Percentiles rank a stretch among this genome's conserved stretches.
These are phyloP conservation scores for Drosophila athabasca DNA, from an alignment of 1,140 invertebrate species.

Conservation along the genomic window DNA sequence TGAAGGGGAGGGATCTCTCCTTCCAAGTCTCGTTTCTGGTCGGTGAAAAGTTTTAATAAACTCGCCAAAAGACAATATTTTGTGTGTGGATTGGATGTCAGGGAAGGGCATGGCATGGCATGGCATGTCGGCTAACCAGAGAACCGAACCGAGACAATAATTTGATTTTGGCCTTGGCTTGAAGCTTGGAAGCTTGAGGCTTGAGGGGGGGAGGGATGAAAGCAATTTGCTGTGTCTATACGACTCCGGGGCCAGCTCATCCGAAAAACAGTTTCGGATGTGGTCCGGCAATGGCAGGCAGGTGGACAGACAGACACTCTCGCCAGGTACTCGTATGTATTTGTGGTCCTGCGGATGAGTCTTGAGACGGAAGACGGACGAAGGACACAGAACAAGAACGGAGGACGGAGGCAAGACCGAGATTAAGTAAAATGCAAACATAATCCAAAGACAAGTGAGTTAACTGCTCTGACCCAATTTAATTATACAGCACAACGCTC, in stretches of 20 bases:
- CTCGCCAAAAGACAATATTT: conserved; percentile 72
- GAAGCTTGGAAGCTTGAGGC: neutral
- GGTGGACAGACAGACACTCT: no score
- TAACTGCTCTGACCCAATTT: conserved; percentile 80
- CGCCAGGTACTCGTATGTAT: no score
- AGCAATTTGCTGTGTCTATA: conserved; percentile 67
- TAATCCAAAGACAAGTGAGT: conserved; percentile 80
- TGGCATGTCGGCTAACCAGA: neutral
- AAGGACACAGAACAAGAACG: neutral
- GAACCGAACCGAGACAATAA: conserved; percentile 56
- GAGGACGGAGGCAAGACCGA: conserved; percentile 18
- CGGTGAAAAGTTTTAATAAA: conserved; percentile 74
- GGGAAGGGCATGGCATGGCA: neutral
- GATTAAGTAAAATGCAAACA: conserved; percentile 77
- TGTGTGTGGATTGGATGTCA: conserved; percentile 11
- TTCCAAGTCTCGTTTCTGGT: conserved; percentile 2
- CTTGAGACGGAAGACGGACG: neutral
- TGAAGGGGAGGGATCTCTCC: conserved; percentile 12
- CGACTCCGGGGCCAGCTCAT: conserved; percentile 13
- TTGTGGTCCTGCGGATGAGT: neutral
- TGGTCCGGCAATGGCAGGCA: no score
- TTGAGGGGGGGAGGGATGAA: conserved; percentile 13
- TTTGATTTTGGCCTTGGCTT: conserved; percentile 65
- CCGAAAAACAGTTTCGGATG: conserved; percentile 3
- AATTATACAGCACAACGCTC: conserved; percentile 68